Percentiles rank a stretch among this genome's conserved stretches.
phyloP scores from a whole-genome alignment of 2,113 vertebrate species.

The Poeciliopsis occidentalis region DNA sequence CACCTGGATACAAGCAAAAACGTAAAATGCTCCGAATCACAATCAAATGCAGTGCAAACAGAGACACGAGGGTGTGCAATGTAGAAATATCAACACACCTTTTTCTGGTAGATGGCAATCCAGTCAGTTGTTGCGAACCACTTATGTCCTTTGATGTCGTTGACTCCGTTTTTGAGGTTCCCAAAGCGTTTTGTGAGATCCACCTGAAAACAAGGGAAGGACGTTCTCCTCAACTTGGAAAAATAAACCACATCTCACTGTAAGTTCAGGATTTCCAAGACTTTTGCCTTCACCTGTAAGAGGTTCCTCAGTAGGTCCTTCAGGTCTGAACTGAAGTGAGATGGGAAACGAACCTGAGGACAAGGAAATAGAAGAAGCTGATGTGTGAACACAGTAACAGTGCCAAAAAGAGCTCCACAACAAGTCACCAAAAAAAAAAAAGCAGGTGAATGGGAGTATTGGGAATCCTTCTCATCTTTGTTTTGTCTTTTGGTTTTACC shows the following conservation, averaged over 20 bases:
- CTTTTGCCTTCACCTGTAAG: too few relatives aligned
- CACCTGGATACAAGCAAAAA: too few relatives aligned
- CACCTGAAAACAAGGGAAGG: constrained; percentile 64
- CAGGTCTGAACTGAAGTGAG: constrained; percentile 93
- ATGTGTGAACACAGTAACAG: not conserved
- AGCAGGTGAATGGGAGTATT: too few relatives aligned
- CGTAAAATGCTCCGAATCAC: too few relatives aligned
- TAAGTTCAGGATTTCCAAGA: too few relatives aligned
- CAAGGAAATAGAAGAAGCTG: constrained; percentile 5
- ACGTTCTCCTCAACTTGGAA: constrained; percentile 3
- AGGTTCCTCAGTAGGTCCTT: constrained; percentile 93
- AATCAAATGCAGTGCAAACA: not conserved
- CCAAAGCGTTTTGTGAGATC: constrained; percentile 93
- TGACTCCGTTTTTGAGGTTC: constrained; percentile 92
- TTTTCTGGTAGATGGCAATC: constrained; percentile 93
- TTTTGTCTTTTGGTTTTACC: too few relatives aligned
- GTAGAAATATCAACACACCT: constrained; percentile 68
- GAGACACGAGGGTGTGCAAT: not conserved
- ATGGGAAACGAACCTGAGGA: constrained; percentile 87
- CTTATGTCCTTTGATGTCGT: constrained; percentile 92
- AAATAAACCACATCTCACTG: not conserved
- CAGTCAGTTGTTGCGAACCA: constrained; percentile 94
- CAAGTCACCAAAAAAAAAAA: too few relatives aligned
- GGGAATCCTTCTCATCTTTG: too few relatives aligned
- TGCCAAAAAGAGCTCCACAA: too few relatives aligned